Percentiles rank a stretch among this genome's conserved stretches.
phyloP scores from a whole-genome alignment of 2,113 vertebrate genomes.

The Coptodon bakossiorum region DNA sequence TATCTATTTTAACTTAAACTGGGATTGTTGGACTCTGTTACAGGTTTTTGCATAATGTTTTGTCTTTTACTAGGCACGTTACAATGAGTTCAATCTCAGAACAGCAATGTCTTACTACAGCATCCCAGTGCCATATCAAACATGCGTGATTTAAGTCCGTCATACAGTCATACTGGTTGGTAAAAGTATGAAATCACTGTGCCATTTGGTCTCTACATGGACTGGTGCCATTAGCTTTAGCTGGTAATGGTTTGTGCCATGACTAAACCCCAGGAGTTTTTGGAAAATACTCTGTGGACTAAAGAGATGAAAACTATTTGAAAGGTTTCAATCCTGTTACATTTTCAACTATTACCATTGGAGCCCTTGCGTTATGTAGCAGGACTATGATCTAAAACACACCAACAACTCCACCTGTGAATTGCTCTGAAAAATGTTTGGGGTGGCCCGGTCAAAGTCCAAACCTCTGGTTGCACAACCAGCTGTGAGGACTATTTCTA shows the following conservation, averaged over 20 bases:
- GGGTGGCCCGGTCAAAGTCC: neutral
- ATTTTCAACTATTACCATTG: neutral
- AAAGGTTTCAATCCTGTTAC: neutral
- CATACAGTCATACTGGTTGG: neutral
- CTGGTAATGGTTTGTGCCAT: neutral
- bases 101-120: neutral
- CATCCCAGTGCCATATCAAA: neutral
- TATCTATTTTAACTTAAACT: neutral
- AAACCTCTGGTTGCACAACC: neutral
- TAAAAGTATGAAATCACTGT: neutral
- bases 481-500: neutral
- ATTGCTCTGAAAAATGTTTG: neutral
- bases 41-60: neutral
- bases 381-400: neutral
- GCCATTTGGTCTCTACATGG: neutral
- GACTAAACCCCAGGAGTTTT: neutral
- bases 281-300: neutral
- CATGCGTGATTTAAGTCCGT: neutral
- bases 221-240: neutral
- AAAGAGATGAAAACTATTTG: neutral
- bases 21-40: neutral
- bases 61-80: neutral
- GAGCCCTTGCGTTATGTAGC: neutral
- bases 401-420: neutral
- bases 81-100: neutral